Conservation (phyloP, 2,797 vertebrate species). For the Coracias cyanogaster region DNA sequence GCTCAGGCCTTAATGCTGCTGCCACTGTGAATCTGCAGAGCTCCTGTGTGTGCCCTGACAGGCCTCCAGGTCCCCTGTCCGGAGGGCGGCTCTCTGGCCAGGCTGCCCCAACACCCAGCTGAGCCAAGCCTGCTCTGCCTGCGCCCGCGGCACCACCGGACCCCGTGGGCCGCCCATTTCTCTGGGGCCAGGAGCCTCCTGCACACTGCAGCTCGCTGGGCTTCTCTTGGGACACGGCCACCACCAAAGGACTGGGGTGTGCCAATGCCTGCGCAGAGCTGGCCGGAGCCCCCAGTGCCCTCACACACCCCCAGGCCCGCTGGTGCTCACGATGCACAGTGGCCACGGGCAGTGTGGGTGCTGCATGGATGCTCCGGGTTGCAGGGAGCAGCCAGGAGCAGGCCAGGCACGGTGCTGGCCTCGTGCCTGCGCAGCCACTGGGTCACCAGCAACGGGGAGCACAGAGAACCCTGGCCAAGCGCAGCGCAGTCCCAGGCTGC, state of each 20-base stretch:
- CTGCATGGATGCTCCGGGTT: neutral
- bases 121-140: neutral
- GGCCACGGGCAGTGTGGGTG: neutral
- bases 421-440: neutral
- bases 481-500: rapidly evolving
- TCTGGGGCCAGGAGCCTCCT: neutral
- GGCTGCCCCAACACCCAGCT: neutral
- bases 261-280: rapidly evolving
- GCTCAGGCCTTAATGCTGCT: neutral
- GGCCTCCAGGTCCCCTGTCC: neutral
- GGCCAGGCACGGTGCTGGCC: neutral
- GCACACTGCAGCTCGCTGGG: rapidly evolving
- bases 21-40: neutral
- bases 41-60: neutral
- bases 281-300: rapidly evolving
- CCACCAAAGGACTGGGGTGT: neutral
- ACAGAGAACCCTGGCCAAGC: neutral
- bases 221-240: rapidly evolving
- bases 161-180: rapidly evolving
- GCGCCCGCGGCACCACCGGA: rapidly evolving
- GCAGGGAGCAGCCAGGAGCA: neutral
- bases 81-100: neutral
- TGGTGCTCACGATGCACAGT: rapidly evolving
- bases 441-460: neutral
- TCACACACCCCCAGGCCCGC: rapidly evolving